These are phyloP conservation scores for Cricetomys ansorgei DNA, from an alignment of 2,113 vertebrate genomes.

Conservation along the genomic window DNA sequence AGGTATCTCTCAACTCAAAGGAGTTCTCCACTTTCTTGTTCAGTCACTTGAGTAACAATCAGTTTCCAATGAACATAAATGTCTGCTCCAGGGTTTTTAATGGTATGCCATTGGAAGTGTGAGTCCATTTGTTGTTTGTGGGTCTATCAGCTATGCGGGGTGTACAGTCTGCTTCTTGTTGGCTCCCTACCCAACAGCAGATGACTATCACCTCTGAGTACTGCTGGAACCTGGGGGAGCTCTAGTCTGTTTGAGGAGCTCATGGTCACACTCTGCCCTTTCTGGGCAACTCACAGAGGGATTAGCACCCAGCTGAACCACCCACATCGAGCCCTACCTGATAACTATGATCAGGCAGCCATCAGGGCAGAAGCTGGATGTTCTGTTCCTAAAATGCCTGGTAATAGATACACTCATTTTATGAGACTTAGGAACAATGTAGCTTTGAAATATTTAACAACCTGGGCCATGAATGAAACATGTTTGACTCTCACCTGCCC, in stretches of 20 bases:
- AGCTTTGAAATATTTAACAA: slow-evolving; percentile 71
- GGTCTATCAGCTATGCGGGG: background rate
- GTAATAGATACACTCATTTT: slow-evolving; percentile 17
- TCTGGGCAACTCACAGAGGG: too few relatives aligned
- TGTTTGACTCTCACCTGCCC: background rate
- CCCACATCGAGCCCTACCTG: background rate
- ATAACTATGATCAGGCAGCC: background rate
- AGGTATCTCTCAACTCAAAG: background rate
- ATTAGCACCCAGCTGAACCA: background rate
- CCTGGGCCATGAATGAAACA: slow-evolving; percentile 46
- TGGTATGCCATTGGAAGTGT: too few relatives aligned
- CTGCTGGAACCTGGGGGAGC: background rate
- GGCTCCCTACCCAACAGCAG: too few relatives aligned
- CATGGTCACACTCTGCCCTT: background rate
- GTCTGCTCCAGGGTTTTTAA: background rate
- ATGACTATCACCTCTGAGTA: background rate
- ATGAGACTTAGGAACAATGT: slow-evolving; percentile 29
- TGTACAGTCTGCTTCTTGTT: background rate
- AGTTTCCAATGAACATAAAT: background rate
- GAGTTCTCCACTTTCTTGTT: background rate
- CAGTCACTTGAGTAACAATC: background rate
- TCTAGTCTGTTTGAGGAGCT: too few relatives aligned
- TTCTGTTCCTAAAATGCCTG: background rate
- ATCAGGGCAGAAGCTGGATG: background rate
- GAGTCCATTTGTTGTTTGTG: background rate